Evolutionary conservation across 2,888 invertebrate species (phyloP).

Genomic region (Parelbella ahira): DNA sequence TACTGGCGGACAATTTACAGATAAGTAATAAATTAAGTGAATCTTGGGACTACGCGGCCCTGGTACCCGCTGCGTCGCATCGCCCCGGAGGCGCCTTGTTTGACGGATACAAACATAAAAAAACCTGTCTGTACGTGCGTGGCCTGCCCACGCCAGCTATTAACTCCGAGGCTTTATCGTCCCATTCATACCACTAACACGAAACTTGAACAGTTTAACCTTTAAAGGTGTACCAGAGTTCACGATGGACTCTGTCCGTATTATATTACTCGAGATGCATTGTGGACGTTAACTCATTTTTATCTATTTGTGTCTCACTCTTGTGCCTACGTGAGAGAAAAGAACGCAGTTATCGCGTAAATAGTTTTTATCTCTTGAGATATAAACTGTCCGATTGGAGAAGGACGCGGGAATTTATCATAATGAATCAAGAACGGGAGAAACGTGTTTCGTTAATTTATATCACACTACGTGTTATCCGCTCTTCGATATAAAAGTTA

Average conservation of each 20-base stretch:
- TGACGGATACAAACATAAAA: constrained; percentile 59
- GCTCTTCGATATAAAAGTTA: too few relatives aligned
- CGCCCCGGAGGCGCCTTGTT: constrained; percentile 59
- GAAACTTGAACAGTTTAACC: constrained; percentile 51
- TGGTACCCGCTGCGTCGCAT: constrained; percentile 57
- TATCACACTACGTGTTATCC: too few relatives aligned
- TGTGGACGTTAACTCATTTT: not conserved
- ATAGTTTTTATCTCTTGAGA: too few relatives aligned
- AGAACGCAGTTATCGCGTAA: too few relatives aligned
- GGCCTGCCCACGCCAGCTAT: constrained; percentile 60
- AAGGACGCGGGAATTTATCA: too few relatives aligned
- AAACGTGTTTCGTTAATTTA: too few relatives aligned
- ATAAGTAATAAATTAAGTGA: constrained; percentile 62
- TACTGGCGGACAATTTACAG: constrained; percentile 48
- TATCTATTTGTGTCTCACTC: too few relatives aligned
- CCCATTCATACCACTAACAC: constrained; percentile 62
- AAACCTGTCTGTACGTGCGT: constrained; percentile 46
- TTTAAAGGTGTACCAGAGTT: constrained; percentile 34
- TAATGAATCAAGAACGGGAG: too few relatives aligned
- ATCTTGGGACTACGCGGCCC: constrained; percentile 43
- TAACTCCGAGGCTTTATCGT: constrained; percentile 66
- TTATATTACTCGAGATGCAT: constrained; percentile 40
- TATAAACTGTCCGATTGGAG: too few relatives aligned
- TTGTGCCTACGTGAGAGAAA: too few relatives aligned
- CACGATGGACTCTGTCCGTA: constrained; percentile 21